Evolutionary conservation across 1,140 invertebrate genomes (phyloP).

Genomic region (Neelides sp.): DNA sequence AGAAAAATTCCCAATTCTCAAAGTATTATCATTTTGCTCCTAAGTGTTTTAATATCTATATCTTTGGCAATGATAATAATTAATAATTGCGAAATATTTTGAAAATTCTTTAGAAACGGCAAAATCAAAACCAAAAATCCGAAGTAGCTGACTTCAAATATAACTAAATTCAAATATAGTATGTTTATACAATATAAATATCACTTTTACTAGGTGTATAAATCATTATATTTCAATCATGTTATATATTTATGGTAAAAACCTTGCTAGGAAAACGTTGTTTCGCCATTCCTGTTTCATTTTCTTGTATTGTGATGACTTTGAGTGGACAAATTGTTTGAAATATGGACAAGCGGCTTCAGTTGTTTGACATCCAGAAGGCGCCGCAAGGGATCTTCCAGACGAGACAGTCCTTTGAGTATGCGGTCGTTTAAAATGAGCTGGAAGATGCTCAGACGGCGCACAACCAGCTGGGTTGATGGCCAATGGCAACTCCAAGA

Average conservation of each 20-base stretch:
- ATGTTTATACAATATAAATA: conserved; percentile 8
- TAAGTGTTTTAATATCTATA: too few species aligned
- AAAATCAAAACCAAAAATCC: too few species aligned
- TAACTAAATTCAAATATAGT: too few species aligned
- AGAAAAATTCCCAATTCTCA: too few species aligned
- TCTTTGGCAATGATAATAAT: too few species aligned
- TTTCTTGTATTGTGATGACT: conserved; percentile 95
- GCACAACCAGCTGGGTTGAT: conserved; percentile 94
- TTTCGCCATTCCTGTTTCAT: conserved; percentile 98
- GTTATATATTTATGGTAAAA: conserved; percentile 16
- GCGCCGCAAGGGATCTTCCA: conserved; percentile 42
- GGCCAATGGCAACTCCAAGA: conserved; percentile 87
- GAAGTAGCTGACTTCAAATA: too few species aligned
- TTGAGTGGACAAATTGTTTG: conserved; percentile 95
- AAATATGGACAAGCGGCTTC: conserved; percentile 80
- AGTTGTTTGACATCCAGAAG: conserved; percentile 37
- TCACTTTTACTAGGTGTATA: background rate
- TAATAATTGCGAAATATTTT: too few species aligned
- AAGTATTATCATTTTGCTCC: too few species aligned
- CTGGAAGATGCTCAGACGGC: conserved; percentile 71
- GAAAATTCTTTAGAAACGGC: too few species aligned
- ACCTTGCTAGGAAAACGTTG: conserved; percentile 91
- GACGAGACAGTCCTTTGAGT: conserved; percentile 52
- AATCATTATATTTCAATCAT: too few species aligned
- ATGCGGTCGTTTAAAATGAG: conserved; percentile 63